Evolutionary conservation across 30 jellyfish, hydroid and myxozoan species (phyloP), one percentile per base, ranked within the genome.

Genomic region (Rhopilema esculentum): DNA sequence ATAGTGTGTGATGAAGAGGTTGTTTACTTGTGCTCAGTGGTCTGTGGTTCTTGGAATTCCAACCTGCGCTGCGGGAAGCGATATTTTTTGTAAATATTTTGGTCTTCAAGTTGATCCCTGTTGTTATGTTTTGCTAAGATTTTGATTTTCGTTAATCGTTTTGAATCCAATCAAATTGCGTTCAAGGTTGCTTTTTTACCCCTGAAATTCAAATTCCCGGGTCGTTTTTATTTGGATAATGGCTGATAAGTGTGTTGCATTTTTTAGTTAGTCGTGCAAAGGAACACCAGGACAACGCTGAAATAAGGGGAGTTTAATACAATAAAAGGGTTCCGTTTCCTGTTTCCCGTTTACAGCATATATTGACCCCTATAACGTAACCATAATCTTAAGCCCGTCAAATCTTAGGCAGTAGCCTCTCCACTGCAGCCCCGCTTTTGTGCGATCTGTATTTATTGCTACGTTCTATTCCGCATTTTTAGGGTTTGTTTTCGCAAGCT

Each of bases 401-500:
- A n/a, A n/a, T n/a, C n/a, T n/a, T n/a, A n/a, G n/a, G n/a, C n/a
- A n/a, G n/a, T n/a, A n/a, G n/a, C n/a, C n/a, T n/a, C n/a, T n/a
- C n/a, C n/a, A n/a, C n/a, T n/a, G n/a, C n/a, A n/a, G n/a, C n/a
- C n/a, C n/a, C n/a, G n/a, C n/a, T n/a, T n/a, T n/a, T n/a, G n/a
- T n/a, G n/a, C n/a, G n/a, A n/a, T n/a, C n/a, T n/a, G 49, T 52
- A 22, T 26, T 4, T 53, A 1, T 0, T 26, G 48, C 17, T 79
- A 50, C 29, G n/a, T 22, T 12, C 25, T 79, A 9, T 67, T 29
- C 63, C 61, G 20, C 29, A 27, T 4, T 75, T 50, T 16, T 85
- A 93, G 98, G 97, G 97, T n/a, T 75, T 93, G 72, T 93, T 93
- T 70, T 93, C 98, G 26, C 96, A 93, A 84, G 98, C 98, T 24